phyloP scores from a whole-genome alignment of 1,140 invertebrate species.

The Lucilia sericata region DNA sequence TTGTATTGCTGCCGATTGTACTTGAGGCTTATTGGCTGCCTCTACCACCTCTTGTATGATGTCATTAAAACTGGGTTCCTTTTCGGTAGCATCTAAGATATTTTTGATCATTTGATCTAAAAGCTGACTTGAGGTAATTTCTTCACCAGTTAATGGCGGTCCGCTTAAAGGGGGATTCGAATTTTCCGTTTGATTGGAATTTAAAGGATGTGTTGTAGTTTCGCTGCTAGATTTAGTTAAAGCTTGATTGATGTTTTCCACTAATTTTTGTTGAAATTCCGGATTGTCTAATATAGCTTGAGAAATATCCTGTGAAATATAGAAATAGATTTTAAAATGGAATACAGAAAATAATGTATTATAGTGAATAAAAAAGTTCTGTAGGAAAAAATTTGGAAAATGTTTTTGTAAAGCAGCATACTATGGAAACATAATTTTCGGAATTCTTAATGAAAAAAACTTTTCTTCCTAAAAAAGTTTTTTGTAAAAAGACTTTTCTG shows the following conservation, averaged over 20 bases:
- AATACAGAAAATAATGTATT: too few relatives aligned
- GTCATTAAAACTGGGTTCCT: slow-evolving; percentile 63
- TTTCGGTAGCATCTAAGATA: slow-evolving; percentile 63
- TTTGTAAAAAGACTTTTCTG: too few relatives aligned
- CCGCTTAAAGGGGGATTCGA: not conserved
- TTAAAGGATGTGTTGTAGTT: not conserved
- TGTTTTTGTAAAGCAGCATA: too few relatives aligned
- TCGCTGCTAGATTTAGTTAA: slow-evolving; percentile 49
- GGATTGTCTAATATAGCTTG: slow-evolving; percentile 59
- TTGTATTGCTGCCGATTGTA: slow-evolving; percentile 44
- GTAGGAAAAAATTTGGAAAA: too few relatives aligned
- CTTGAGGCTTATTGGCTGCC: slow-evolving; percentile 40
- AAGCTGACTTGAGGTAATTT: slow-evolving; percentile 48
- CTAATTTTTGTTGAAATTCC: slow-evolving; percentile 59
- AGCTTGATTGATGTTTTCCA: slow-evolving; percentile 62
- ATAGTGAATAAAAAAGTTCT: too few relatives aligned
- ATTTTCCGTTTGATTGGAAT: not conserved
- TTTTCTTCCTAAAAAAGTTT: too few relatives aligned
- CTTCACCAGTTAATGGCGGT: not conserved
- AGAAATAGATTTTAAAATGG: too few relatives aligned
- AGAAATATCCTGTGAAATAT: slow-evolving; percentile 53
- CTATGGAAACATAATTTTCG: too few relatives aligned
- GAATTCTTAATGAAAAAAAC: too few relatives aligned
- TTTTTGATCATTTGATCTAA: slow-evolving; percentile 60
- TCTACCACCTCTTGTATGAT: slow-evolving; percentile 61